A percentile compares a stretch with the other conserved stretches of the same genome.
Evolutionary conservation across 1,140 invertebrate species (phyloP).

Genomic region (Trachymyrmex cornetzi): DNA sequence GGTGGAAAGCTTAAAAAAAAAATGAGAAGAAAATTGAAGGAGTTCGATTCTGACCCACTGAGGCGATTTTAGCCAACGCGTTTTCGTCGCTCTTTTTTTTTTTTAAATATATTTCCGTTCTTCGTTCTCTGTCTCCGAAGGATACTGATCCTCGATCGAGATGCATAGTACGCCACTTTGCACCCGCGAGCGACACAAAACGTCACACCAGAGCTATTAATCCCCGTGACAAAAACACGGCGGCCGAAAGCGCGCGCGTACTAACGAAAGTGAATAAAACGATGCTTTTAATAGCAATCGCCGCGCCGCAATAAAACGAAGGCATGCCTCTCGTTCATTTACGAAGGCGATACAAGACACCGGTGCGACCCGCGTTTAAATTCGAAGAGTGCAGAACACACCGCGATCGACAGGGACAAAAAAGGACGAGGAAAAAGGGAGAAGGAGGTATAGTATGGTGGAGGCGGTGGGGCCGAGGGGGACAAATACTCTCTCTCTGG

Average conservation of each 20-base stretch:
- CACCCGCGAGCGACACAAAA: constrained; percentile 40
- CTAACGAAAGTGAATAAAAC: constrained; percentile 61
- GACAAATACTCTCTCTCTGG: constrained; percentile 51
- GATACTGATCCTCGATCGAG: background rate
- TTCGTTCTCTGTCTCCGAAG: background rate
- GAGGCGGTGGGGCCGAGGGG: background rate
- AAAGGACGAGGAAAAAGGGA: constrained; percentile 26
- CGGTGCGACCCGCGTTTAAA: constrained; percentile 73
- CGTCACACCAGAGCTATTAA: constrained; percentile 53
- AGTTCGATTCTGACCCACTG: constrained; percentile 29
- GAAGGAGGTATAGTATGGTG: background rate
- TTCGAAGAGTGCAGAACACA: constrained; percentile 74
- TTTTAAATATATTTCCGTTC: too few relatives aligned
- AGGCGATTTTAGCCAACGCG: constrained; percentile 34
- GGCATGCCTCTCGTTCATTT: constrained; percentile 70
- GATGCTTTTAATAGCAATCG: constrained; percentile 60
- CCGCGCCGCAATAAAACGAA: constrained; percentile 67
- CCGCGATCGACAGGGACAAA: constrained; percentile 75
- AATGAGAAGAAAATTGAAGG: constrained; percentile 39
- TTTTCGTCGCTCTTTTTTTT: background rate
- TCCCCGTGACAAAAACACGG: constrained; percentile 40
- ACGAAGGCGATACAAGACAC: constrained; percentile 72
- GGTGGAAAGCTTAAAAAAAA: constrained; percentile 51
- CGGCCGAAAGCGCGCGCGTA: constrained; percentile 34
- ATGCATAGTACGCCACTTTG: background rate